A percentile compares a stretch with the other conserved stretches of the same genome.
Evolutionary conservation across 1,140 invertebrate genomes (phyloP).

Genomic region (Oedothorax gibbosus): DNA sequence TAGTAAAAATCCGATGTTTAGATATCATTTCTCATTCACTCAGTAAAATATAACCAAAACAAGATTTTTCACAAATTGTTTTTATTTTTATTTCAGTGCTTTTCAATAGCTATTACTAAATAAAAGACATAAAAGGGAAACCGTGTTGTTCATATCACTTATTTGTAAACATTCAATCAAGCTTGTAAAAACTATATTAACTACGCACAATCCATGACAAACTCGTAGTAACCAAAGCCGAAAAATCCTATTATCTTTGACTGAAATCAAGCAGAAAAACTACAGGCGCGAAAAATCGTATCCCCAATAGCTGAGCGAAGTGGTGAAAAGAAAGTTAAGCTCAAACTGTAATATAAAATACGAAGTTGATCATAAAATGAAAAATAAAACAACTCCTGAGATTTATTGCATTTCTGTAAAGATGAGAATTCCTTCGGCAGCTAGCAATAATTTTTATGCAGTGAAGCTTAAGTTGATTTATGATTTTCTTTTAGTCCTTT

Average conservation of each 20-base stretch:
- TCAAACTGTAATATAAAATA: slow-evolving; percentile 43
- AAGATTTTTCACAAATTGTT: no score
- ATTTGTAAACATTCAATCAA: no score
- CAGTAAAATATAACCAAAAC: no score
- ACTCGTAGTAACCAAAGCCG: no score
- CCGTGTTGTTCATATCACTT: no score
- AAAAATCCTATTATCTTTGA: slow-evolving; percentile 22
- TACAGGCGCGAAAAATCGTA: slow-evolving; percentile 44
- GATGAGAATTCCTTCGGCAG: slow-evolving; percentile 25
- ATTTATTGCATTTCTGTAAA: slow-evolving; percentile 45
- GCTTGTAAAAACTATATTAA: no score
- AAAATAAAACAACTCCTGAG: slow-evolving; percentile 34
- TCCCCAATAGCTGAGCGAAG: neutral
- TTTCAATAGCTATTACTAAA: no score
- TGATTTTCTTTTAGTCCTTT: slow-evolving; percentile 8
- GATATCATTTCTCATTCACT: no score
- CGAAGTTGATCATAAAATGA: slow-evolving; percentile 36
- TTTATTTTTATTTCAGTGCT: no score
- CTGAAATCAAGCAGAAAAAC: slow-evolving; percentile 31
- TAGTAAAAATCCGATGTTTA: no score
- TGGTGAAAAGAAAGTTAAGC: neutral
- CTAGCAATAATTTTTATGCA: slow-evolving; percentile 45
- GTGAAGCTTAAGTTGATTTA: slow-evolving; percentile 47
- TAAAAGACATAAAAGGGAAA: no score
- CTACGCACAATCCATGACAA: no score